Evolutionary conservation across 2,797 vertebrate species (phyloP), one percentile per base, ranked within the genome.

Genomic region (Mormyrops attenuatus): DNA sequence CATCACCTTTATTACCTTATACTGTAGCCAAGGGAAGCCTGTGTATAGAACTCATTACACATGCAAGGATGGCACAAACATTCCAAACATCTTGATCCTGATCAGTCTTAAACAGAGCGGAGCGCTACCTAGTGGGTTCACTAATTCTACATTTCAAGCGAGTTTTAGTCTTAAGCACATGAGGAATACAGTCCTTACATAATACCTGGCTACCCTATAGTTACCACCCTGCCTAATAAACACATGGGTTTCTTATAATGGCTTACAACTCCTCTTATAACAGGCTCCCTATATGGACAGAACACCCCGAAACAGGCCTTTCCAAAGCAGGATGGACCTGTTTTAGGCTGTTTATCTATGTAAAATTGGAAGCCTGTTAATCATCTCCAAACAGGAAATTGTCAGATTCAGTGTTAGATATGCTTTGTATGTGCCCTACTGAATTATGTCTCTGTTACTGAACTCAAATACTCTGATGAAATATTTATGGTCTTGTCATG

Each of bases 141-240:
- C 20, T 30, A 44, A 9, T 11, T 26, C 17, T 63, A 15, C 17
- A n/a, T 55, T 34, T 11, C 7, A 6, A 41, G 52, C n/a, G 15
- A 89, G 20, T 34, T 80, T 89, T 34, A 8, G 5, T 73, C 13
- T 5, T 73, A 69, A 89, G 17, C 85, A 87, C 63, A 87, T 57
- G 30, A 8, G 84, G 34, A 52, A 26, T 5, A 34, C 47, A 26
- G 26, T 87, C 26, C 2, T 86, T 13, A 13, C 8, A 3, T 66
- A n/a, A 66, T 20, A 77, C 60, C 85, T 41, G 60, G 0, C 26
- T 41, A 44, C 52, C 8, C 22, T 41, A 53, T 34, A 53, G 20
- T 63, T 6, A 85, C 13, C 80, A n/a, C 53, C 63, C 77, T 38
- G 13, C 55, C 7, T 49, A n/a, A 4, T 26, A 77, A 38, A 41